Evolutionary conservation across 2,797 vertebrate genomes (phyloP).

Genomic region (Gouania willdenowi): DNA sequence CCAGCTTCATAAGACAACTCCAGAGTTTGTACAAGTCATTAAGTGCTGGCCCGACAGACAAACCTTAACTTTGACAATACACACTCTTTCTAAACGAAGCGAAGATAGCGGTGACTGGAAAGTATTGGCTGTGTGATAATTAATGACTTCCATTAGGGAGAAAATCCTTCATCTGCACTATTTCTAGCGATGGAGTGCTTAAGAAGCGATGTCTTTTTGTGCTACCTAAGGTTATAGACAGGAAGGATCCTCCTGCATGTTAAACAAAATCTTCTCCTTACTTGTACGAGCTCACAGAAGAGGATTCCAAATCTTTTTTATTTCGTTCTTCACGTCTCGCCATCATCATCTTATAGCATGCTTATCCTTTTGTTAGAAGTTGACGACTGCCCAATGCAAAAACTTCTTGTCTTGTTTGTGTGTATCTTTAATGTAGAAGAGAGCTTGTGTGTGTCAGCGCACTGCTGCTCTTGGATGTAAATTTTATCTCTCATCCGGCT

Average conservation of each 20-base stretch:
- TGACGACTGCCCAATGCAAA: constrained; percentile 5
- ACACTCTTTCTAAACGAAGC: constrained; percentile 20
- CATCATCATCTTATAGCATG: constrained; percentile 19
- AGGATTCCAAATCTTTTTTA: constrained; percentile 33
- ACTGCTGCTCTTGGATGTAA: constrained; percentile 45
- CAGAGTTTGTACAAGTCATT: constrained; percentile 36
- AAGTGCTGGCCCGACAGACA: constrained; percentile 13
- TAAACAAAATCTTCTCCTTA: constrained; percentile 53
- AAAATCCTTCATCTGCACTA: constrained; percentile 68
- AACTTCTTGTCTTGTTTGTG: constrained; percentile 1
- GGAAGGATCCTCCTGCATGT: constrained; percentile 67
- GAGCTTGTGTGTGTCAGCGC: constrained; percentile 2
- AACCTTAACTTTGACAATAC: constrained; percentile 19
- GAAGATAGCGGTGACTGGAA: constrained; percentile 47
- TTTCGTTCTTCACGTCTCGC: constrained; percentile 28
- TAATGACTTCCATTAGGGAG: constrained; percentile 61
- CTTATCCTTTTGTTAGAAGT: constrained; percentile 27
- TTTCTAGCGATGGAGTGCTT: constrained; percentile 57
- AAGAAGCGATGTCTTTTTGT: constrained; percentile 57
- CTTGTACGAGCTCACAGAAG: constrained; percentile 14
- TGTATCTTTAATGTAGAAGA: constrained; percentile 4
- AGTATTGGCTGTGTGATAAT: constrained; percentile 57
- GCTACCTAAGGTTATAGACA: constrained; percentile 62
- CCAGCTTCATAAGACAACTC: constrained; percentile 22
- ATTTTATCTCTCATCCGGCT: constrained; percentile 47